These are phyloP conservation scores for Pegoplata infirma DNA, from an alignment of 2,888 invertebrate genomes.

Conservation along the genomic window DNA sequence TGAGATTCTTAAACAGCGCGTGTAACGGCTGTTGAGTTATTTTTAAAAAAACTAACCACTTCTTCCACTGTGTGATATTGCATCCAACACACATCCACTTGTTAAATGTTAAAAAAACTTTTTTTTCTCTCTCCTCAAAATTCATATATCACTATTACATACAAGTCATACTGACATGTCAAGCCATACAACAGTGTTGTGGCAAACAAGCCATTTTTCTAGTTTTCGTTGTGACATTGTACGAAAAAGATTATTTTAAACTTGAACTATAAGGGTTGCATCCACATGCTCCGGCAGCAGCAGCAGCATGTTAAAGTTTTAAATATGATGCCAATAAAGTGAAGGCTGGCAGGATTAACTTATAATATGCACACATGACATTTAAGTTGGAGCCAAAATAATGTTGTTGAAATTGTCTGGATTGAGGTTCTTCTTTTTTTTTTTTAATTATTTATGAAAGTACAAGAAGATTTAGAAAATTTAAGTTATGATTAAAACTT, in stretches of 20 bases:
- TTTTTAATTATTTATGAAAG: background rate
- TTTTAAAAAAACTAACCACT: too few relatives aligned
- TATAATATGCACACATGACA: too few relatives aligned
- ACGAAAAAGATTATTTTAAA: slow-evolving; percentile 45
- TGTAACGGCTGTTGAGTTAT: too few relatives aligned
- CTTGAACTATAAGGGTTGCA: slow-evolving; percentile 45
- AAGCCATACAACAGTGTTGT: slow-evolving; percentile 22
- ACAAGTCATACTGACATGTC: background rate
- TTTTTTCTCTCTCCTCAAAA: slow-evolving; percentile 2
- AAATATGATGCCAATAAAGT: slow-evolving; percentile 42
- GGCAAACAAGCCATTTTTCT: background rate
- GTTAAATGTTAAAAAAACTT: background rate
- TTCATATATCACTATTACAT: slow-evolving; percentile 7
- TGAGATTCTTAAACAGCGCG: too few relatives aligned
- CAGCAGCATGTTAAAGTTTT: slow-evolving; percentile 1
- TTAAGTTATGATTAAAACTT: slow-evolving; percentile 24
- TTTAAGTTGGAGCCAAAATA: slow-evolving; percentile 28
- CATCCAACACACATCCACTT: too few relatives aligned
- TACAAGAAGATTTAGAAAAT: slow-evolving; percentile 3
- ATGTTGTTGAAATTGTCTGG: slow-evolving; percentile 24
- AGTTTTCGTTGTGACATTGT: slow-evolving; percentile 36
- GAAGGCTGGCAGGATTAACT: background rate
- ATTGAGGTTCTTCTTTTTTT: slow-evolving; percentile 22
- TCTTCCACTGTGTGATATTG: too few relatives aligned
- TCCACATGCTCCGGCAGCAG: too few relatives aligned